Conservation (phyloP, 2,113 vertebrate genomes). For the Helogale parvula region DNA sequence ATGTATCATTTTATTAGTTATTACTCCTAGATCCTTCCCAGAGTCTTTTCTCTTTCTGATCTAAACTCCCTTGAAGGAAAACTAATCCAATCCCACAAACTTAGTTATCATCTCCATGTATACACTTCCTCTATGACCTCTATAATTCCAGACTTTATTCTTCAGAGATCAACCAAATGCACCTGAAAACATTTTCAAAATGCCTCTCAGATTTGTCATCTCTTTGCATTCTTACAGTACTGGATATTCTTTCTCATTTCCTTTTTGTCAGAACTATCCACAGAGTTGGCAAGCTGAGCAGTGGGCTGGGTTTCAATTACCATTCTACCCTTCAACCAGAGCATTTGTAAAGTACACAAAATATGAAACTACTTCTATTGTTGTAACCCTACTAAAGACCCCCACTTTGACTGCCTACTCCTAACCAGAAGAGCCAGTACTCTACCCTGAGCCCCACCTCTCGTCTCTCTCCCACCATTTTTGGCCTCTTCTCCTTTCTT, state of each 20-base stretch:
- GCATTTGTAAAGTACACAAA: not conserved
- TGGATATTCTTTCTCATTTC: not conserved
- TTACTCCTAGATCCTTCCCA: not conserved
- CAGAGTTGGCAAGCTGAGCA: not conserved
- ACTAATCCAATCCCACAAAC: not conserved
- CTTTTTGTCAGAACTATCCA: not conserved
- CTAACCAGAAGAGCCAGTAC: not conserved
- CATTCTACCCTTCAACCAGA: not conserved
- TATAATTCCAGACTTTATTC: not conserved
- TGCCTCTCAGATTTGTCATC: not conserved
- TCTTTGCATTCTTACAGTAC: not conserved
- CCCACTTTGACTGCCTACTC: not conserved
- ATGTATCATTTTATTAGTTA: not conserved
- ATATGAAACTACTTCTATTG: not conserved
- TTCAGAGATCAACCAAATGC: not conserved
- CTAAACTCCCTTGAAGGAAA: not conserved
- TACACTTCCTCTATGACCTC: not conserved
- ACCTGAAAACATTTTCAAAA: not conserved
- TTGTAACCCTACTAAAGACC: not conserved
- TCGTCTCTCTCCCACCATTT: not conserved
- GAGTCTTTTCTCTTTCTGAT: not conserved
- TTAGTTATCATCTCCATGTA: not conserved
- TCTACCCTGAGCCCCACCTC: not conserved
- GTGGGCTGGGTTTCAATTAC: not conserved
- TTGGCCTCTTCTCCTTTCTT: not conserved